Percentiles rank a stretch among this genome's conserved stretches.
Evolutionary conservation across 2,797 vertebrate genomes (phyloP).

Genomic region (Nyctalus aviator): DNA sequence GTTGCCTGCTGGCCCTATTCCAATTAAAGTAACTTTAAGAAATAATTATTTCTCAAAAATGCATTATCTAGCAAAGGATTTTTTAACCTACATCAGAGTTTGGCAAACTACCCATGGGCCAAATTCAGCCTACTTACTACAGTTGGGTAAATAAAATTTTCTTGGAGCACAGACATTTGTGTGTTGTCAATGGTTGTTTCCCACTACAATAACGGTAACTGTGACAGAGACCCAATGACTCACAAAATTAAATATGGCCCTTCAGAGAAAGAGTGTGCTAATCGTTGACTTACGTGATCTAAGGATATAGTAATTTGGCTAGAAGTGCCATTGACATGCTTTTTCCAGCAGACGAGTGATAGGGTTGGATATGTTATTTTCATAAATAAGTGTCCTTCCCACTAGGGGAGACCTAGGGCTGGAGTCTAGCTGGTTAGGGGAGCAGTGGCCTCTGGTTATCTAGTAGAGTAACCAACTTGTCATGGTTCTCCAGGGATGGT

Average conservation of each 20-base stretch:
- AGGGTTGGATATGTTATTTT: background rate
- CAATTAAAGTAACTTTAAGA: slow-evolving; percentile 58
- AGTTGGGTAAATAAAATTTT: background rate
- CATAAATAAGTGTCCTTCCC: background rate
- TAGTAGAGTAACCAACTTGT: background rate
- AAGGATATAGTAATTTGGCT: background rate
- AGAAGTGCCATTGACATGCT: background rate
- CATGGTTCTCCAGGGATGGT: background rate
- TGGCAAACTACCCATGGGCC: background rate
- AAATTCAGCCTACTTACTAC: background rate
- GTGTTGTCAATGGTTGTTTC: background rate
- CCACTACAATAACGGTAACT: background rate
- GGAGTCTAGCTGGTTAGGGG: background rate
- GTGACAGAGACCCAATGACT: background rate
- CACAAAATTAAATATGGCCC: background rate
- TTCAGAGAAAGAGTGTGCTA: background rate
- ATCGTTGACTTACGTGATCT: background rate
- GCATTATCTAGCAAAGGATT: background rate
- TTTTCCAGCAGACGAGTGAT: background rate
- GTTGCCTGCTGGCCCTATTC: background rate
- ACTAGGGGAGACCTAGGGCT: background rate
- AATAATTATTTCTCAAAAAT: slow-evolving; percentile 38
- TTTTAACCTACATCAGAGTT: background rate
- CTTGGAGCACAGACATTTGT: background rate
- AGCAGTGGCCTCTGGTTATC: background rate